phyloP scores from a whole-genome alignment of 2,113 vertebrate species.

The Semicossyphus pulcher region DNA sequence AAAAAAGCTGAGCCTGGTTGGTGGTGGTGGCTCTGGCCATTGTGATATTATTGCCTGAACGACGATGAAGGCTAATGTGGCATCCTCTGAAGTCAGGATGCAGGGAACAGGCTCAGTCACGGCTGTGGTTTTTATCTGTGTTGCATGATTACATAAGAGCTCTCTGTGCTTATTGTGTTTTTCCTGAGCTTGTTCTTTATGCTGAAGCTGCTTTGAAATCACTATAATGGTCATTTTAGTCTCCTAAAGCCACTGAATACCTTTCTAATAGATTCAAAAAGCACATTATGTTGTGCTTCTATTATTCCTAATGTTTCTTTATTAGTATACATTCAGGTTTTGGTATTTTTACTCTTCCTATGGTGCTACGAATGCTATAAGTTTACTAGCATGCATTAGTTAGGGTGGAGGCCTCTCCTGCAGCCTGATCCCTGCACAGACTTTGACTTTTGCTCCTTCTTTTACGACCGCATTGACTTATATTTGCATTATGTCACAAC shows the following conservation, averaged over 20 bases:
- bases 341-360: not conserved
- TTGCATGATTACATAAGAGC: slow-evolving; percentile 67
- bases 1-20: slow-evolving; percentile 6
- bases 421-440: not conserved
- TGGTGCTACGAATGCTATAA: not conserved
- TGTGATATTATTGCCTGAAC: not conserved
- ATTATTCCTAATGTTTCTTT: not conserved
- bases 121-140: slow-evolving; percentile 31
- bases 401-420: slow-evolving; percentile 10
- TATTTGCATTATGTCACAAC: slow-evolving; percentile 1
- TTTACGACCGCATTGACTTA: slow-evolving; percentile 36
- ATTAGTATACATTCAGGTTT: no score
- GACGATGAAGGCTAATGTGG: not conserved
- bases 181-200: slow-evolving; percentile 27
- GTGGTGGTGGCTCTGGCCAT: slow-evolving; percentile 6
- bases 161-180: slow-evolving; percentile 43
- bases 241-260: not conserved
- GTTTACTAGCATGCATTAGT: not conserved
- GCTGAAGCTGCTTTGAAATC: slow-evolving; percentile 33
- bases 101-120: not conserved
- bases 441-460: slow-evolving; percentile 45
- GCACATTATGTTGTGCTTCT: not conserved
- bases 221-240: not conserved
- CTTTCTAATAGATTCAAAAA: not conserved
- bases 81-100: slow-evolving; percentile 18